Conservation (phyloP, 2,888 invertebrate genomes). For the Melipona beecheii region DNA sequence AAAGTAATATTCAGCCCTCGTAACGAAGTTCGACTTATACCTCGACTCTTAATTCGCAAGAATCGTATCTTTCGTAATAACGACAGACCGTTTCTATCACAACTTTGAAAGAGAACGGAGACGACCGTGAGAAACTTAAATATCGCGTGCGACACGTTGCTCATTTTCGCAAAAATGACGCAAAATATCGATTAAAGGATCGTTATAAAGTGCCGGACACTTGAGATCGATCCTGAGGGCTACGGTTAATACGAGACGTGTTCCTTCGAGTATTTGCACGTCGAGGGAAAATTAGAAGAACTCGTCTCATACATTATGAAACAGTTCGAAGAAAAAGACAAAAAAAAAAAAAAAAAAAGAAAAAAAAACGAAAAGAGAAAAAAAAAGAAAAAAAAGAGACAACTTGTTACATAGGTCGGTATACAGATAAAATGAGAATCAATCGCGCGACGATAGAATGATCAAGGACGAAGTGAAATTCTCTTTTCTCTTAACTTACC, state of each 20-base stretch:
- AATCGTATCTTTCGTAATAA: background rate
- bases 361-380: background rate
- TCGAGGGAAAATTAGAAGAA: background rate
- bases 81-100: background rate
- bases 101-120: background rate
- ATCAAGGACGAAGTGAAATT: conserved; percentile 52
- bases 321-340: background rate
- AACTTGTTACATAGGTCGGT: background rate
- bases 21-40: conserved; percentile 4
- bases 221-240: conserved; percentile 9
- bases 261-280: conserved; percentile 16
- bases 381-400: background rate
- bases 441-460: conserved; percentile 21
- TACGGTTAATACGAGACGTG: background rate
- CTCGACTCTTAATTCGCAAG: background rate
- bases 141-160: background rate
- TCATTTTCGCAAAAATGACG: background rate
- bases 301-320: conserved; percentile 14
- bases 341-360: background rate
- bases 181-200: conserved; percentile 14
- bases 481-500: conserved; percentile 47
- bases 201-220: background rate
- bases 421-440: conserved; percentile 11
- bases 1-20: conserved; percentile 14
- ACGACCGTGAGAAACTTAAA: background rate